Evolutionary conservation across 2,888 invertebrate genomes (phyloP).

Genomic region (Stenolophus ochropezus): DNA sequence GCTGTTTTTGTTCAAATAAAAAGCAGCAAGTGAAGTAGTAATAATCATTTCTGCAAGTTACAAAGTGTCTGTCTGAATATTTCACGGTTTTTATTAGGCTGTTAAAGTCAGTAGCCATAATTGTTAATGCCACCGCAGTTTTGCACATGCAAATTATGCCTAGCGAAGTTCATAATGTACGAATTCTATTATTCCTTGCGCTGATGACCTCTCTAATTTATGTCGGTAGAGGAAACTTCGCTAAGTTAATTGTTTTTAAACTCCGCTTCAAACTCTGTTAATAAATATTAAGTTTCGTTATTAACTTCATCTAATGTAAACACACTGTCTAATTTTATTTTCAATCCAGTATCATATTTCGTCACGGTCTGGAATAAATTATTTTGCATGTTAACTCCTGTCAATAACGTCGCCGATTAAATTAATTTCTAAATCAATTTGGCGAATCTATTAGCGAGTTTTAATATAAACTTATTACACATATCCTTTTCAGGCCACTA

Average conservation of each 20-base stretch:
- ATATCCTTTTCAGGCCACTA: not conserved
- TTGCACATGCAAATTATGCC: conserved; percentile 2
- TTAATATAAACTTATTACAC: not conserved
- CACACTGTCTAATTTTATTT: not conserved
- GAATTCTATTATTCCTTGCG: not conserved
- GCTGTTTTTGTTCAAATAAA: not conserved
- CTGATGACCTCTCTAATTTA: conserved; percentile 9
- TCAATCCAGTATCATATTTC: not conserved
- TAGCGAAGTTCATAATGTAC: conserved; percentile 3
- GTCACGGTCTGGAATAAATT: not conserved
- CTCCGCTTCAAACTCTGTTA: not conserved
- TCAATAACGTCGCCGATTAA: not conserved
- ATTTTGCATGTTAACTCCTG: not conserved
- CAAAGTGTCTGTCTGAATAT: not conserved
- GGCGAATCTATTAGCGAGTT: not conserved
- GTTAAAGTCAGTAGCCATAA: conserved; percentile 1
- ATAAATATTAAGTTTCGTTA: not conserved
- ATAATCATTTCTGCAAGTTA: not conserved
- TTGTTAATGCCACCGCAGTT: conserved; percentile 12
- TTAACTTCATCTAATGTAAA: not conserved
- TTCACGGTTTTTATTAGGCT: not conserved
- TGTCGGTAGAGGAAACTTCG: not conserved
- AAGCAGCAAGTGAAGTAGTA: not conserved
- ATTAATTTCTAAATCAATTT: not conserved
- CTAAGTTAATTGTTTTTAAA: conserved; percentile 4